phyloP scores from a whole-genome alignment of 2,113 vertebrate species.

The Pachycephala philippinensis region DNA sequence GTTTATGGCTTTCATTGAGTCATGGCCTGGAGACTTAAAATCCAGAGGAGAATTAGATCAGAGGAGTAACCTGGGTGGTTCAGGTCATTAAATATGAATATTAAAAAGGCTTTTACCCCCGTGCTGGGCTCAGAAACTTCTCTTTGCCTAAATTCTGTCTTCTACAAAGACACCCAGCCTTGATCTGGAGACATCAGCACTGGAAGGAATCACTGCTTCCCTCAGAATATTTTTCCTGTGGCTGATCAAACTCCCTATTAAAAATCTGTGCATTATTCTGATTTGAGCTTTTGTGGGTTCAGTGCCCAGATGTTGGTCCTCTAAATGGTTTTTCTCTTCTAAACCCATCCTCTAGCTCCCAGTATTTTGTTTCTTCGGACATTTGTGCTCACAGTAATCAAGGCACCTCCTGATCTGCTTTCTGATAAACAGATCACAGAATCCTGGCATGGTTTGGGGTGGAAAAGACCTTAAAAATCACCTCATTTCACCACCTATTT shows the following conservation, averaged over 20 bases:
- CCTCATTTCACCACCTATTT: too few relatives aligned
- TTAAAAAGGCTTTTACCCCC: background rate
- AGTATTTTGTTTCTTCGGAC: background rate
- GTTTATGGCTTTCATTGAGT: background rate
- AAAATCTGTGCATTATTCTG: background rate
- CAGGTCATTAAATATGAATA: background rate
- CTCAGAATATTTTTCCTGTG: background rate
- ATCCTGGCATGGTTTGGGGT: background rate
- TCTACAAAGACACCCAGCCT: background rate
- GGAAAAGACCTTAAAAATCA: background rate
- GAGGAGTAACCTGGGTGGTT: background rate
- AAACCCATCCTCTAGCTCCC: background rate
- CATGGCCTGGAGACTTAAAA: background rate
- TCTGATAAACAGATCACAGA: background rate
- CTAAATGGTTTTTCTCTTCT: background rate
- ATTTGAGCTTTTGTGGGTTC: background rate
- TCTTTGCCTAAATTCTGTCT: background rate
- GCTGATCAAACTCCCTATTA: background rate
- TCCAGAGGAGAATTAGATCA: background rate
- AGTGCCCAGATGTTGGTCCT: background rate
- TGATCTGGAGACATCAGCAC: background rate
- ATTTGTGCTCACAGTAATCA: background rate
- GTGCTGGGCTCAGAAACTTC: background rate
- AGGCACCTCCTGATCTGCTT: background rate
- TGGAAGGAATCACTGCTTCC: background rate